These are phyloP conservation scores for Strigamia crassipes DNA, from an alignment of 2,888 invertebrate species.

Conservation along the genomic window DNA sequence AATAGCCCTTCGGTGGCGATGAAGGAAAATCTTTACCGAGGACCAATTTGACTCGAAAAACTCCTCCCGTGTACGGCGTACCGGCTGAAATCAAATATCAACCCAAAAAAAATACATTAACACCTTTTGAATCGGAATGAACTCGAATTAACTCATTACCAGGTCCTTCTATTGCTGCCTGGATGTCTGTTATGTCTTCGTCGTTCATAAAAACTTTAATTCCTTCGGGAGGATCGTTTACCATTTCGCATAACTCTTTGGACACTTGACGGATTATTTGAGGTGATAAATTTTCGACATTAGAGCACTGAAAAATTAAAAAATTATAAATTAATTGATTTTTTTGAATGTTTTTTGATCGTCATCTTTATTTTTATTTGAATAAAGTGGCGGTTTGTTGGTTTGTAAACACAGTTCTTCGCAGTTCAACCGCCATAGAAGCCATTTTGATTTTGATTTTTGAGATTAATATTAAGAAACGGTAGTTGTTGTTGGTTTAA, in stretches of 20 bases:
- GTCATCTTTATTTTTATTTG: too few relatives aligned
- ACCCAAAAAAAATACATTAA: too few relatives aligned
- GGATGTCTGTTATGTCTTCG: conserved; percentile 90
- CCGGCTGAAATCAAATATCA: conserved; percentile 77
- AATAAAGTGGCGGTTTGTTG: background rate
- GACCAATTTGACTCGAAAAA: conserved; percentile 85
- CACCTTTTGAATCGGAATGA: too few relatives aligned
- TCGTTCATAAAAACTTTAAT: conserved; percentile 87
- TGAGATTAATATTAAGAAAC: background rate
- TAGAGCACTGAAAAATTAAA: conserved; percentile 63
- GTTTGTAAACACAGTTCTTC: background rate
- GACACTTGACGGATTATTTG: conserved; percentile 86
- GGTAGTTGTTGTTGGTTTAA: background rate
- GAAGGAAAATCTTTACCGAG: conserved; percentile 91
- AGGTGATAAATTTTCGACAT: conserved; percentile 93
- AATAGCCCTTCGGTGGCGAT: conserved; percentile 87
- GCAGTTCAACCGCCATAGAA: background rate
- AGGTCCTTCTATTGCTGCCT: conserved; percentile 89
- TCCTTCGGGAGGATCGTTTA: conserved; percentile 84
- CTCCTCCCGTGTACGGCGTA: conserved; percentile 87
- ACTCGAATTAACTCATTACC: conserved; percentile 61
- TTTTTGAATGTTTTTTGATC: too few relatives aligned
- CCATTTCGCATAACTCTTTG: conserved; percentile 84
- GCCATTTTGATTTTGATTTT: conserved; percentile 4
- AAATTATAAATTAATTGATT: background rate